Percentiles rank a stretch among this genome's conserved stretches.
phyloP scores from a whole-genome alignment of 2,797 vertebrate species.

The Thamnophis elegans region DNA sequence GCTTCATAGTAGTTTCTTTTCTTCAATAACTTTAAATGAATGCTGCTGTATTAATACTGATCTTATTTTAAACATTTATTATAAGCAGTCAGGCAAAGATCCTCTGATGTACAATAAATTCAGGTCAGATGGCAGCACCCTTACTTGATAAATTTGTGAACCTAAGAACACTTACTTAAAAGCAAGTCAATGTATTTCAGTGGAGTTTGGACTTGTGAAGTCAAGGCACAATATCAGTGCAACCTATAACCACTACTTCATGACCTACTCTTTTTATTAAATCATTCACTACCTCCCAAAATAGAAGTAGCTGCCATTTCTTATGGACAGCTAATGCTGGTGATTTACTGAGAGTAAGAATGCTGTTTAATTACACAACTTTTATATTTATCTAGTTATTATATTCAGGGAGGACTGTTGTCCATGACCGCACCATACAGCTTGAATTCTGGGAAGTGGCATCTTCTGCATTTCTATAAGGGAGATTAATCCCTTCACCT shows the following conservation, averaged over 20 bases:
- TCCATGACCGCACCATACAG: not conserved
- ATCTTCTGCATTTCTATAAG: not conserved
- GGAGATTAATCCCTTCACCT: not conserved
- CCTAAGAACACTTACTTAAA: not conserved
- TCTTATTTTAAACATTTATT: slow-evolving; percentile 24
- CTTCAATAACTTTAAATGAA: slow-evolving; percentile 10
- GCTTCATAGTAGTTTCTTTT: slow-evolving; percentile 18
- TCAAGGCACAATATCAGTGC: slow-evolving; percentile 36
- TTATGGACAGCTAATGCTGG: not conserved
- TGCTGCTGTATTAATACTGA: slow-evolving; percentile 20
- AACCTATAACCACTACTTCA: slow-evolving; percentile 16
- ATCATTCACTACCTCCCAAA: slow-evolving; percentile 29
- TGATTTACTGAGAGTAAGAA: slow-evolving; percentile 15
- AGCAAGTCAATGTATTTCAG: not conserved
- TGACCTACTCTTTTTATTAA: slow-evolving; percentile 22
- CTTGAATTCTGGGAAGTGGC: not conserved
- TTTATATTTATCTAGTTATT: slow-evolving; percentile 17
- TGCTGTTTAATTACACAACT: not conserved
- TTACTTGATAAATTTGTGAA: not conserved
- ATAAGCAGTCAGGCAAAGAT: not conserved
- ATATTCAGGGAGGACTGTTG: not conserved
- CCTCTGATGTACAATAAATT: not conserved
- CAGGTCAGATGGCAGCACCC: not conserved
- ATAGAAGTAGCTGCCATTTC: not conserved
- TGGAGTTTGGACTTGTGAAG: slow-evolving; percentile 31